Conservation (phyloP, 2,888 invertebrate genomes). For the Cyclophora albipunctata region DNA sequence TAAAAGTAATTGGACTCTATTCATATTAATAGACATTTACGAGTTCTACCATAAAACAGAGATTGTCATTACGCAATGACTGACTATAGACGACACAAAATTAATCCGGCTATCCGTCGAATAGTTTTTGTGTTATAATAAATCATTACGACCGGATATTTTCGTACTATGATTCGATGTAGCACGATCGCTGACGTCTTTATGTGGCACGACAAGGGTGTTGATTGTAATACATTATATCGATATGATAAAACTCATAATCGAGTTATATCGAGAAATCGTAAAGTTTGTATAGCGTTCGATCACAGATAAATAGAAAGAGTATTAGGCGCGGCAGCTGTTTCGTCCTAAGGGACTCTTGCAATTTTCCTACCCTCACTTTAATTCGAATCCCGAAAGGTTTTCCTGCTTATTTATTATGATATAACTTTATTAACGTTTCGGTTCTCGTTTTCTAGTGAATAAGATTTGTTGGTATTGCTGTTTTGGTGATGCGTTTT, state of each 20-base stretch:
- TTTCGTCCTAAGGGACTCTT: slow-evolving; percentile 62
- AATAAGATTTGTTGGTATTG: slow-evolving; percentile 51
- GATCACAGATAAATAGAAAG: slow-evolving; percentile 68
- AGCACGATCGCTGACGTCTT: slow-evolving; percentile 23
- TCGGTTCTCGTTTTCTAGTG: slow-evolving; percentile 49
- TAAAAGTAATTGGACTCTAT: slow-evolving; percentile 76
- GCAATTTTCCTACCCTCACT: slow-evolving; percentile 73
- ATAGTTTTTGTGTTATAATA: slow-evolving; percentile 52
- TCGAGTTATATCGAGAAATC: slow-evolving; percentile 24
- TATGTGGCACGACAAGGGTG: slow-evolving; percentile 10
- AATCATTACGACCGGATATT: slow-evolving; percentile 51
- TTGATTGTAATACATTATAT: slow-evolving; percentile 10
- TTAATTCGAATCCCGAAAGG: slow-evolving; percentile 71
- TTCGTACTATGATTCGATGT: slow-evolving; percentile 32
- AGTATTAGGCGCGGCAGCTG: slow-evolving; percentile 69
- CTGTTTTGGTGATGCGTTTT: slow-evolving; percentile 45
- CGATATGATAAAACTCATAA: slow-evolving; percentile 5
- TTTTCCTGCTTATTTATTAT: slow-evolving; percentile 70
- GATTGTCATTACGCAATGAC: slow-evolving; percentile 68
- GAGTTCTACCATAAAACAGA: slow-evolving; percentile 70
- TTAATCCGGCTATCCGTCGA: slow-evolving; percentile 59
- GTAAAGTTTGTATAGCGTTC: slow-evolving; percentile 40
- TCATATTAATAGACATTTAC: slow-evolving; percentile 77
- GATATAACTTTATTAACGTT: slow-evolving; percentile 70
- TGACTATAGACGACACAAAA: slow-evolving; percentile 41